Percentiles rank a stretch among this genome's conserved stretches.
phyloP scores from a whole-genome alignment of 2,113 vertebrate species.

The Mormyrus lacerda region DNA sequence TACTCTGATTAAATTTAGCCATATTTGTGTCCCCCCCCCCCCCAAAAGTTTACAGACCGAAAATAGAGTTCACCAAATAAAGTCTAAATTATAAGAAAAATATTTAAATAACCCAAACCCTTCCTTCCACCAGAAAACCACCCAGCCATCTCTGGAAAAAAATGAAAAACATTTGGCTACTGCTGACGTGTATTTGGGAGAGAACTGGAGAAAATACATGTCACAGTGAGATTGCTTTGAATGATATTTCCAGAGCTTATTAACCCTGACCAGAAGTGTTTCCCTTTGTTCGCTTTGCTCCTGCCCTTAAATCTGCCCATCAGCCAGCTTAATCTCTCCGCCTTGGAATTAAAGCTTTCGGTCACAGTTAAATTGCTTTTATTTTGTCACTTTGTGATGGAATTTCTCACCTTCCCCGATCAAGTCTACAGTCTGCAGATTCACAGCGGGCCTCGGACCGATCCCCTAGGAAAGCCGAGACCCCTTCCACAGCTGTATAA shows the following conservation, averaged over 20 bases:
- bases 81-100: not conserved
- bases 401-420: slow-evolving; percentile 55
- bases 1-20: not conserved
- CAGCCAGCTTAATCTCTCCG: slow-evolving; percentile 62
- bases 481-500: not conserved
- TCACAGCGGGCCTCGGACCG: not conserved
- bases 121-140: slow-evolving; percentile 38
- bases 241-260: slow-evolving; percentile 62
- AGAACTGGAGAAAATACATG: slow-evolving; percentile 56
- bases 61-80: not conserved
- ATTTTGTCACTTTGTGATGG: slow-evolving; percentile 59
- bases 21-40: not conserved
- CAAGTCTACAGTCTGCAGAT: slow-evolving; percentile 50
- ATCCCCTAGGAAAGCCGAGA: not conserved
- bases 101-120: not conserved
- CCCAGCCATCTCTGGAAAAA: slow-evolving; percentile 45
- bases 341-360: slow-evolving; percentile 63
- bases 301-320: slow-evolving; percentile 65
- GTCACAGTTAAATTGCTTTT: slow-evolving; percentile 67
- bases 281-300: slow-evolving; percentile 58
- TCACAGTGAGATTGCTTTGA: slow-evolving; percentile 55
- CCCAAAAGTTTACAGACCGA: not conserved
- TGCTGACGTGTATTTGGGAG: slow-evolving; percentile 47
- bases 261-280: slow-evolving; percentile 57
- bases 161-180: slow-evolving; percentile 36